Evolutionary conservation across 2,113 vertebrate species (phyloP).

Genomic region (Corythaixoides concolor): DNA sequence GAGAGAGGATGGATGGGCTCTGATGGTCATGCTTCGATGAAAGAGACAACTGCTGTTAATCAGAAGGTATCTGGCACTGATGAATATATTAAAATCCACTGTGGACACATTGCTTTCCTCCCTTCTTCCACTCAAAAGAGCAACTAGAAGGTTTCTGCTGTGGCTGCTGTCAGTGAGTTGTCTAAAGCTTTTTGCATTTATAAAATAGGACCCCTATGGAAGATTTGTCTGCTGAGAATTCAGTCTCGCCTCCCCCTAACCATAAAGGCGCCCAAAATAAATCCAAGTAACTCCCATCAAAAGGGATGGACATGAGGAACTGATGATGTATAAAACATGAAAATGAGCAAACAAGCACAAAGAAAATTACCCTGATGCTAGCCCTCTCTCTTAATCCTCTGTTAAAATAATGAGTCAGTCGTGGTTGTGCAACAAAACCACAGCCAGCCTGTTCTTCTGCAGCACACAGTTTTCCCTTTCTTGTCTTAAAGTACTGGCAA

Average conservation of each 20-base stretch:
- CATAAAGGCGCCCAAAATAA: background rate
- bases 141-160: background rate
- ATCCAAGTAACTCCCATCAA: background rate
- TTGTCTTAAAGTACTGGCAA: conserved; percentile 25
- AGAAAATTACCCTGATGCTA: background rate
- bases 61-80: conserved; percentile 1
- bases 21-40: background rate
- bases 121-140: background rate
- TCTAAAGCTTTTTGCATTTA: background rate
- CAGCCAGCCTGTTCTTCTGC: background rate
- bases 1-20: background rate
- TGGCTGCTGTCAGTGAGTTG: background rate
- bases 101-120: background rate
- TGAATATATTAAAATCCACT: conserved; percentile 4
- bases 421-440: background rate
- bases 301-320: fast-evolving
- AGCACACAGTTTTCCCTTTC: background rate
- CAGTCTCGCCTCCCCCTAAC: background rate
- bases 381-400: background rate
- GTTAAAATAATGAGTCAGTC: background rate
- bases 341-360: background rate
- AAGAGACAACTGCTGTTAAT: conserved; percentile 17
- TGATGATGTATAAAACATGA: background rate
- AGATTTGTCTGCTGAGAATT: background rate
- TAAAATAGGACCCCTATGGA: background rate